phyloP scores from a whole-genome alignment of 2,888 invertebrate species.

The Peribatodes rhomboidaria region DNA sequence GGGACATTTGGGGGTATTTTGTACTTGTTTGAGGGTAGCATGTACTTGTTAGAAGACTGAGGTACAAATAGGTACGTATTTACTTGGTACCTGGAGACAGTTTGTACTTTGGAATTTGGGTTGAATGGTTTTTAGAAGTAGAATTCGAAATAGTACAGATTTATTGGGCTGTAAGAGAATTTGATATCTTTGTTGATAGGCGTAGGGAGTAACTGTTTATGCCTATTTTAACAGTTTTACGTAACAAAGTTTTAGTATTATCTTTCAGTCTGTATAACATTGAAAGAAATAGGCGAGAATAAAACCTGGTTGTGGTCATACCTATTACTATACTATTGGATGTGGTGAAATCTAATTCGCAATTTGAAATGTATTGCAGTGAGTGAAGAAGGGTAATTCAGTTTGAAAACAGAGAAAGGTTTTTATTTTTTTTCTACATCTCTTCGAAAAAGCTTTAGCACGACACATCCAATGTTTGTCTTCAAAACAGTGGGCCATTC shows the following conservation, averaged over 20 bases:
- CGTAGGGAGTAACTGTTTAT: too few relatives aligned
- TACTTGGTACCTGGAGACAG: background rate
- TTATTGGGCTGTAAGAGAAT: slow-evolving; percentile 16
- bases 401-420: background rate
- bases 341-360: too few relatives aligned
- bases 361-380: too few relatives aligned
- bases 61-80: background rate
- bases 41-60: background rate
- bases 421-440: slow-evolving; percentile 23
- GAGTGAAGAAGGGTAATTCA: too few relatives aligned
- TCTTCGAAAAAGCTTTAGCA: slow-evolving; percentile 36
- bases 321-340: too few relatives aligned
- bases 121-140: background rate
- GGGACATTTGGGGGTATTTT: slow-evolving; percentile 17
- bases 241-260: too few relatives aligned
- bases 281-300: too few relatives aligned
- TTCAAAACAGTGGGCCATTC: slow-evolving; percentile 82
- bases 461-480: slow-evolving; percentile 74
- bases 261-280: too few relatives aligned
- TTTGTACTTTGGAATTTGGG: background rate
- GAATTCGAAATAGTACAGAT: background rate
- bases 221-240: too few relatives aligned
- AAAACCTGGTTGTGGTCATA: too few relatives aligned
- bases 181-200: background rate
- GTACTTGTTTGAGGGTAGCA: background rate